A percentile compares a stretch with the other conserved stretches of the same genome.
Evolutionary conservation across 1,140 invertebrate genomes (phyloP).

Genomic region (Gryllus bimaculatus): DNA sequence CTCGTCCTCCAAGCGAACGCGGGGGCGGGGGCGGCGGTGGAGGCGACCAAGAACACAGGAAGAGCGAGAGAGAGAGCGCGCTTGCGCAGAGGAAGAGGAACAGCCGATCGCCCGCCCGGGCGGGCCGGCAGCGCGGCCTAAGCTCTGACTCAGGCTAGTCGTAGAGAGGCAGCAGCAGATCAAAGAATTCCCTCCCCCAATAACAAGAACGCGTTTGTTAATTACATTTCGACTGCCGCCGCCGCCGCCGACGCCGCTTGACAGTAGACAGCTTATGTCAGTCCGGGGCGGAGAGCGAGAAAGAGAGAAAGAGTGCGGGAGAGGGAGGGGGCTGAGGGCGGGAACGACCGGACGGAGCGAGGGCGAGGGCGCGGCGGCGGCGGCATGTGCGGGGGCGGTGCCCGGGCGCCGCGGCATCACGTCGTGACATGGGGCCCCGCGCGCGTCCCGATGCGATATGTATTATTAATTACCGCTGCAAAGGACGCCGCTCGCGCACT

Average conservation of each 20-base stretch:
- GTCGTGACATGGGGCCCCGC: no score
- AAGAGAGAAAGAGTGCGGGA: background rate
- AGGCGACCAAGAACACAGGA: background rate
- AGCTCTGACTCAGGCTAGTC: no score
- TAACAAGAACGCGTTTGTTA: conserved; percentile 4
- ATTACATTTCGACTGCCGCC: conserved; percentile 3
- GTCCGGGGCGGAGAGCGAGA: background rate
- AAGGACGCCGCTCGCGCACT: no score
- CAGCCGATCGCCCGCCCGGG: no score
- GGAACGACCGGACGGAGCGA: background rate
- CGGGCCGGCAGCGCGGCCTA: no score
- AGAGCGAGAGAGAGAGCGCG: background rate
- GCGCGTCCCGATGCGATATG: no score
- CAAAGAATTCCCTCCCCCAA: background rate
- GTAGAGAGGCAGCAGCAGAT: background rate
- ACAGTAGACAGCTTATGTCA: conserved; percentile 4
- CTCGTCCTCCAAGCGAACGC: no score
- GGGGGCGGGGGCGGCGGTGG: no score
- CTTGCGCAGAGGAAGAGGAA: background rate
- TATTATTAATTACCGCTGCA: no score
- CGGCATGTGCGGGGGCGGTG: no score
- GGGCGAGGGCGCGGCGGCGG: background rate
- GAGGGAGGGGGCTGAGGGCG: background rate
- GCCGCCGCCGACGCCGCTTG: background rate
- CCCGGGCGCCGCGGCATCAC: no score